phyloP scores from a whole-genome alignment of 2,113 vertebrate genomes.

The Carassius carassius region DNA sequence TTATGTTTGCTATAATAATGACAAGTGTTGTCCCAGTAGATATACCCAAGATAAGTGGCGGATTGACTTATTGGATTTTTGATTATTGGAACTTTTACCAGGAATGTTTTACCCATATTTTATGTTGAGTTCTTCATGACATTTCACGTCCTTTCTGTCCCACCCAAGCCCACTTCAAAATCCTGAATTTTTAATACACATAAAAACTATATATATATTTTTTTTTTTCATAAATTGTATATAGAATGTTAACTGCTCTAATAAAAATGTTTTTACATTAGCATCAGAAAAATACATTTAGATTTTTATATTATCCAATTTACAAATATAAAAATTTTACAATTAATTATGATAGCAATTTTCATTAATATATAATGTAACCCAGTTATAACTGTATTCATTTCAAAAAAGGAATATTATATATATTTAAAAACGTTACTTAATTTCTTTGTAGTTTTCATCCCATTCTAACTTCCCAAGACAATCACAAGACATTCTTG shows the following conservation, averaged over 20 bases:
- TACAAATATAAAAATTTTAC: no score
- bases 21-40: not conserved
- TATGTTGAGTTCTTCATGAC: not conserved
- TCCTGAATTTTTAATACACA: no score
- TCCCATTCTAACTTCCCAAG: no score
- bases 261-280: not conserved
- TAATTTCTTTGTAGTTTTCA: not conserved
- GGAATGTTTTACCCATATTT: not conserved
- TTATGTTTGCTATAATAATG: not conserved
- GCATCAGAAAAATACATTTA: not conserved
- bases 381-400: not conserved
- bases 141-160: not conserved
- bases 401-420: not conserved
- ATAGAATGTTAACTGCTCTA: not conserved
- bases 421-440: not conserved
- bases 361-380: not conserved
- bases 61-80: not conserved
- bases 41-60: not conserved
- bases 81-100: not conserved
- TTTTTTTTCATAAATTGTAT: not conserved
- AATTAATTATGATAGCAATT: not conserved
- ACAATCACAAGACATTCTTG: no score
- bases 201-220: no score
- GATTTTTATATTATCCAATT: not conserved
- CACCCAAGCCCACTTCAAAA: not conserved